Evolutionary conservation across 1,140 invertebrate genomes (phyloP).

Genomic region (Eriosoma lanigerum): DNA sequence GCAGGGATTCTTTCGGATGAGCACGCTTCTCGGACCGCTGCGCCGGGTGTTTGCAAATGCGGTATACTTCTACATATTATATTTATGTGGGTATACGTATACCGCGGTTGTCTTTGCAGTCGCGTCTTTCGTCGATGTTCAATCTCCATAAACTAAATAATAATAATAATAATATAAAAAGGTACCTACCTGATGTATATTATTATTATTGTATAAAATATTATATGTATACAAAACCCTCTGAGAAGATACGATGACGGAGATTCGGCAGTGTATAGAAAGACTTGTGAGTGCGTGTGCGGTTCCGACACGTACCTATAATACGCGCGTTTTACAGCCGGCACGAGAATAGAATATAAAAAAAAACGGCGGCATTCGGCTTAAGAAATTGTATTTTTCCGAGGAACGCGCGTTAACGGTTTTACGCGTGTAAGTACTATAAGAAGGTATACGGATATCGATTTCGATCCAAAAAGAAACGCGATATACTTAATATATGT

Average conservation of each 20-base stretch:
- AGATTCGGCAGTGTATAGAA: too few species aligned
- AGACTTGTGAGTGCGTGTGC: too few species aligned
- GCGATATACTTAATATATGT: background rate
- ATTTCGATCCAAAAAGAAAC: background rate
- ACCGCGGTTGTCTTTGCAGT: background rate
- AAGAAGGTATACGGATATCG: background rate
- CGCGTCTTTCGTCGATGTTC: slow-evolving; percentile 32
- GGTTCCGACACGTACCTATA: background rate
- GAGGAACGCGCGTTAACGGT: slow-evolving; percentile 39
- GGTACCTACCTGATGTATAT: too few species aligned
- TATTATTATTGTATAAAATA: too few species aligned
- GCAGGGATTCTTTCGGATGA: slow-evolving; percentile 41
- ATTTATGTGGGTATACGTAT: too few species aligned
- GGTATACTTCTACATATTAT: too few species aligned
- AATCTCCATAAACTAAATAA: slow-evolving; percentile 39
- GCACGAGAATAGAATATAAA: background rate
- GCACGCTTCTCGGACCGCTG: slow-evolving; percentile 15
- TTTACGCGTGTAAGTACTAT: background rate
- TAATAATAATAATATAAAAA: background rate
- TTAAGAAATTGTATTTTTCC: slow-evolving; percentile 4
- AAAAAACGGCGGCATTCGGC: background rate
- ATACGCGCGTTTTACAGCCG: slow-evolving; percentile 13
- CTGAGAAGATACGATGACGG: too few species aligned
- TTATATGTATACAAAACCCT: too few species aligned
- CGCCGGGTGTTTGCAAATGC: too few species aligned